These are phyloP conservation scores for Tiliqua scincoides DNA, from an alignment of 2,113 vertebrate genomes.

Conservation along the genomic window DNA sequence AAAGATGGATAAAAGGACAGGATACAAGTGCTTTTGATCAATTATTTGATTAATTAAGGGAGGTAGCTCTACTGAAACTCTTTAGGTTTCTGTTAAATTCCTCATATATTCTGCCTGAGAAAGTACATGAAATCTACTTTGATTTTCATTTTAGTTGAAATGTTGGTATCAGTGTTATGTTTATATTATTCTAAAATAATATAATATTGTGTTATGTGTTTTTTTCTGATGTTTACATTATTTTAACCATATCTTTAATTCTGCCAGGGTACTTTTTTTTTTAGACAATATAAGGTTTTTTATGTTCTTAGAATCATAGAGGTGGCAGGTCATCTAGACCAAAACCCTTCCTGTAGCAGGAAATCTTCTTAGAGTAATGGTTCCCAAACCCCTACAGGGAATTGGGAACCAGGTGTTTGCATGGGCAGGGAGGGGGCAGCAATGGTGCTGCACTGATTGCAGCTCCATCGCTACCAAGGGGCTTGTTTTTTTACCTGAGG, in stretches of 20 bases:
- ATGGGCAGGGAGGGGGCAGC: no score
- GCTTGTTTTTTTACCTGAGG: no score
- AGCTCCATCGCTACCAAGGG: no score
- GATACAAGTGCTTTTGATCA: background rate
- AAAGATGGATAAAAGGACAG: no score
- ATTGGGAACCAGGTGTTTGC: no score
- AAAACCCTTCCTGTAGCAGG: no score
- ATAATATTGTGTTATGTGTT: background rate
- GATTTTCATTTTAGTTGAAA: background rate
- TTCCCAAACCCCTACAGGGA: no score
- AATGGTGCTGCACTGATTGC: no score
- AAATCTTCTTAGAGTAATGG: no score
- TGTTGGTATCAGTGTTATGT: background rate
- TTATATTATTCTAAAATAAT: no score
- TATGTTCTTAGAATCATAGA: no score
- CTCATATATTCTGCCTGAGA: background rate
- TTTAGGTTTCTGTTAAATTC: background rate
- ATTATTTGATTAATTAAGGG: background rate
- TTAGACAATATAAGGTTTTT: slow-evolving; percentile 9
- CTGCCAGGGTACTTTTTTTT: background rate
- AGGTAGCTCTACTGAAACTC: background rate
- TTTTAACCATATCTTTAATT: background rate
- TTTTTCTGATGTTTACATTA: background rate
- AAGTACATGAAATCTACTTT: background rate
- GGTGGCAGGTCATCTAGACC: no score